phyloP scores from a whole-genome alignment of 2,888 invertebrate species.

The Gibbula magus region DNA sequence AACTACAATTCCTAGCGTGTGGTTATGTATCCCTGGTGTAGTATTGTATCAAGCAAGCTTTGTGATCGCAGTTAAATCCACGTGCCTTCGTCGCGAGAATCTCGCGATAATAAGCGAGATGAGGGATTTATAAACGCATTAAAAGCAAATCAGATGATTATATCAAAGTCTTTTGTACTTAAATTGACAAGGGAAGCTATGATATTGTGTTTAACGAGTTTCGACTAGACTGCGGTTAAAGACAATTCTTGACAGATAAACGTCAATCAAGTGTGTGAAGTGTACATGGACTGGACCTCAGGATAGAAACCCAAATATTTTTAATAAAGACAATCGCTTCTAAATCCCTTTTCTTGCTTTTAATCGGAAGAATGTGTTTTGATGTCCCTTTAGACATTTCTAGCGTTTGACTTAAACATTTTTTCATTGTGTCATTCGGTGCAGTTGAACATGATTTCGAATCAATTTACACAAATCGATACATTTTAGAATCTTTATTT shows the following conservation, averaged over 20 bases:
- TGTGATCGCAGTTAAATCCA: not conserved
- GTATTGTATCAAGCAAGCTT: no score
- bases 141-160: slow-evolving; percentile 21
- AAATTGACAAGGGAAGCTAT: slow-evolving; percentile 13
- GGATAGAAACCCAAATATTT: not conserved
- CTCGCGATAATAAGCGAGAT: slow-evolving; percentile 5
- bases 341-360: not conserved
- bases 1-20: no score
- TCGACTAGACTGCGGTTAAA: not conserved
- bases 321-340: not conserved
- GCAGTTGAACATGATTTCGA: not conserved
- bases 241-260: not conserved
- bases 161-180: not conserved
- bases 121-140: slow-evolving; percentile 19
- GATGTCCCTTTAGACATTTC: not conserved
- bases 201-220: not conserved
- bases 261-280: not conserved
- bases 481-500: no score
- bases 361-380: not conserved
- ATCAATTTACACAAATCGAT: no score
- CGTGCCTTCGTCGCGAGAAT: slow-evolving; percentile 7
- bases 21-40: no score
- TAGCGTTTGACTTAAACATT: not conserved
- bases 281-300: not conserved
- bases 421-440: not conserved